Evolutionary conservation across 1,140 invertebrate species (phyloP).

Genomic region (Aphaenogaster ashmeadi): DNA sequence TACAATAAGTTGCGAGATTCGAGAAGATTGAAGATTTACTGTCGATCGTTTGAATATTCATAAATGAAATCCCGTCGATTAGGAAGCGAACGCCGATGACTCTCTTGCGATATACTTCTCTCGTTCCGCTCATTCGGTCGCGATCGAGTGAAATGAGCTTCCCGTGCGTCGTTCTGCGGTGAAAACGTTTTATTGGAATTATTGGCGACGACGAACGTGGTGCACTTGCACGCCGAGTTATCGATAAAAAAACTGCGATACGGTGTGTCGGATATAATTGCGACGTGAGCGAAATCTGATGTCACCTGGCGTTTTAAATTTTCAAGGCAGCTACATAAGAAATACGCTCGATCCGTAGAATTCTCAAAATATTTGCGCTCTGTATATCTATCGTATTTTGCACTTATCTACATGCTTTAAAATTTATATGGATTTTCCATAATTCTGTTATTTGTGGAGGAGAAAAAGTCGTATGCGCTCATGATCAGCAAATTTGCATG

Average conservation of each 20-base stretch:
- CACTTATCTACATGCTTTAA: neutral
- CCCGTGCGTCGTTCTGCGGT: conserved; percentile 18
- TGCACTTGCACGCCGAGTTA: neutral
- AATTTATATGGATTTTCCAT: neutral
- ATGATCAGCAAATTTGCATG: neutral
- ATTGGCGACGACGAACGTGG: conserved; percentile 31
- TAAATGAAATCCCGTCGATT: conserved; percentile 9
- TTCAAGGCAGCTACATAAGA: neutral
- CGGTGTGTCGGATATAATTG: conserved; percentile 13
- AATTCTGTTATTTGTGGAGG: neutral
- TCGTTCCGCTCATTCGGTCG: neutral
- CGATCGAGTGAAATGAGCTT: conserved; percentile 32
- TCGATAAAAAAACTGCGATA: conserved; percentile 23
- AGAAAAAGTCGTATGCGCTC: neutral
- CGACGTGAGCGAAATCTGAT: neutral
- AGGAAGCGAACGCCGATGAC: neutral
- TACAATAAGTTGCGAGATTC: neutral
- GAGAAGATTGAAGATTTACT: neutral
- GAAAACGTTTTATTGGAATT: conserved; percentile 55
- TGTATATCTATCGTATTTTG: neutral
- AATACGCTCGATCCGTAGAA: neutral
- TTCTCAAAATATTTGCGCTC: neutral
- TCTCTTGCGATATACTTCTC: conserved; percentile 15
- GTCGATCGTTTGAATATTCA: neutral
- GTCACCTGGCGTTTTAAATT: neutral